Evolutionary conservation across 2,113 vertebrate genomes (phyloP), one percentile per base, ranked within the genome.

Genomic region (Burhinus oedicnemus): DNA sequence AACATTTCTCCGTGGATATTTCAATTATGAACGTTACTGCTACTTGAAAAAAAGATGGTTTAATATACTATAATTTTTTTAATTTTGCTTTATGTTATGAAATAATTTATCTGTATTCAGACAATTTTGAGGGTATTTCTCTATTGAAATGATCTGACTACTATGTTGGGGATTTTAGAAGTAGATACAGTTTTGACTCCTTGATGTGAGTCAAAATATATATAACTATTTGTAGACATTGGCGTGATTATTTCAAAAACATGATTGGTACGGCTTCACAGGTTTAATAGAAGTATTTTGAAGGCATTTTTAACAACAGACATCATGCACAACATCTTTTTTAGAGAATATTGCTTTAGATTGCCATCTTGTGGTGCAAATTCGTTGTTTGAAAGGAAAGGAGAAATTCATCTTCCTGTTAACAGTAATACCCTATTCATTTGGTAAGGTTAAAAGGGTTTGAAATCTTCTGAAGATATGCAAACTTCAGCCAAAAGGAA

Each of bases 361-460:
- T 86, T 97, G 97, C 97, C 97, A 98, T 97, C 97, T 75, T 97
- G 96, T 96, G 97, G 97, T 84, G 38, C 61, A 82, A 82, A 69
- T 20, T 81, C 3, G 0, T 20, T 45, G 42, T 69, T 78, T 65
- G 71, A 92, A 82, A 93, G 61, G 30, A 62, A 94, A 90, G 47
- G 5, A 78, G 55, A 70, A 70, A 61, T 14, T 74, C 38, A 58
- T 29, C 54, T 22, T 71, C 20, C 29, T 72, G 16, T 38, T 62
- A 49, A 40, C 7, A 70, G 8, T 26, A 77, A 15, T 64, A 47
- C 5, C 34, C 0, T 29, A 36, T 19, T 64, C 72, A 51, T 74
- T 74, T 76, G 16, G 17, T 60, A 66, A 74, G 58, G 40, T 55
- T 54, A 47, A 79, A 90, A 86, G 9, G 20, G 2, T 25, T 68